Conservation (phyloP, 2,797 vertebrate genomes). For the Rhinoraja longicauda region DNA sequence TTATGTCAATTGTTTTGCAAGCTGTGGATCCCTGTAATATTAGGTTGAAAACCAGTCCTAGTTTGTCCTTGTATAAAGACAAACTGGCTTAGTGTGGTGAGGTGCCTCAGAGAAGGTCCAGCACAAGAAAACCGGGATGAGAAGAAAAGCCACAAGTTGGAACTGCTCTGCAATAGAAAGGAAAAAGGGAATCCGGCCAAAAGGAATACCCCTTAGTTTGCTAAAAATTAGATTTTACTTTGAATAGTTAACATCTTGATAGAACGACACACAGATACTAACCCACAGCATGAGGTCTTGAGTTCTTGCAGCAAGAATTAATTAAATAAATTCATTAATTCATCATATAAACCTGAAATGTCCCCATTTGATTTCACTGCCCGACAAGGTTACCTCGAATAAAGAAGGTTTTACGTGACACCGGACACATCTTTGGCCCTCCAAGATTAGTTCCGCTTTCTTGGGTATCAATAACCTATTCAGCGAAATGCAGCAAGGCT, state of each 20-base stretch:
- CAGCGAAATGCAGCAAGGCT: constrained; percentile 64
- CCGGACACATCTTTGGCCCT: constrained; percentile 70
- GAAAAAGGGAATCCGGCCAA: neutral
- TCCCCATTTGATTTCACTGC: constrained; percentile 1
- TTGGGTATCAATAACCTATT: constrained; percentile 84
- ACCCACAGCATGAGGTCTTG: neutral
- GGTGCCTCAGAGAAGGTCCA: neutral
- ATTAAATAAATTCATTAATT: constrained; percentile 25
- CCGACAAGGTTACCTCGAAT: constrained; percentile 55
- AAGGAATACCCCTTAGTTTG: neutral
- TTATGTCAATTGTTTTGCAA: neutral
- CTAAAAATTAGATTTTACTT: neutral
- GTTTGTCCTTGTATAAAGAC: too few species aligned
- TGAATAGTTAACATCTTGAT: neutral
- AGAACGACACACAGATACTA: neutral
- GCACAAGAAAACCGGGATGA: neutral
- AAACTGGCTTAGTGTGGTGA: neutral
- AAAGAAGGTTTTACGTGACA: constrained; percentile 64
- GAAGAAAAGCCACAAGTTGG: neutral
- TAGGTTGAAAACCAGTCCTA: neutral
- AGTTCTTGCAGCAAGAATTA: neutral
- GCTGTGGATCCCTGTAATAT: neutral
- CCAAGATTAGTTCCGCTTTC: constrained; percentile 90
- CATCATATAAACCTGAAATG: neutral
- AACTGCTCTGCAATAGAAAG: neutral